Base-by-base conservation (phyloP, 2,113 vertebrate species). In the Grallaria varia region DNA sequence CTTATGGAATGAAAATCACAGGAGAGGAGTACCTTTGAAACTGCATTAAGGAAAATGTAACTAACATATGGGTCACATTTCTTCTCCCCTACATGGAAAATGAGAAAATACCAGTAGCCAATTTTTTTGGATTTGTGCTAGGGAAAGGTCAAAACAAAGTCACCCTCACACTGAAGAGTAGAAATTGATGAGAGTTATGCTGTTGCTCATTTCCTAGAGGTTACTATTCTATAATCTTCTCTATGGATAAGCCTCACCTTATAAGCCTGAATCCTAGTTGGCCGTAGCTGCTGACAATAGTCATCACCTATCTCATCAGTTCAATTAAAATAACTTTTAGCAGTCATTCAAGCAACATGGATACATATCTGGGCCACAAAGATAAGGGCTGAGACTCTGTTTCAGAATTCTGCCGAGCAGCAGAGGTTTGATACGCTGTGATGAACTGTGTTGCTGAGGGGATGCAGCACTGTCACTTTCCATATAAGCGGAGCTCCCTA, bases 101-200 rank as follows among this genome's bases (percentile, higher is more conserved):
- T 4, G 30, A 87, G 44, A 50, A 84, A 81, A 58, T 28, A 67
- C 28, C 56, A 75, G 56, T 14, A 87, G 47, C 6, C 8, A 30
- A 58, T 89, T 91, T 59, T 63, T 92, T 69, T 80, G 72, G 14
- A 80, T 84, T 60, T 92, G 53, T 40, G 14, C 18, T 66, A 62
- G 53, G 28, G 68, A 58, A 64, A 80, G 14, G 37, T 58, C 28
- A 93, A 87, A 85, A 68, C 30, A 91, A 93, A 91, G 56, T 42
- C 21, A 78, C 40, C 5, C 30, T 82, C n/a, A 50, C 20, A 49
- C 9, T 60, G 23, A 42, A 50, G n/a, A 79, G 13, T 0, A 55
- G 18, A 83, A 74, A 49, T 12, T 44, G 66, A 28, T 22, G 25
- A 73, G 44, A 68, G 9, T 33, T 21, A 33, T 1, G 5, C 47